Evolutionary conservation across 2,797 vertebrate genomes (phyloP).

Genomic region (Lophotriccus pileatus): DNA sequence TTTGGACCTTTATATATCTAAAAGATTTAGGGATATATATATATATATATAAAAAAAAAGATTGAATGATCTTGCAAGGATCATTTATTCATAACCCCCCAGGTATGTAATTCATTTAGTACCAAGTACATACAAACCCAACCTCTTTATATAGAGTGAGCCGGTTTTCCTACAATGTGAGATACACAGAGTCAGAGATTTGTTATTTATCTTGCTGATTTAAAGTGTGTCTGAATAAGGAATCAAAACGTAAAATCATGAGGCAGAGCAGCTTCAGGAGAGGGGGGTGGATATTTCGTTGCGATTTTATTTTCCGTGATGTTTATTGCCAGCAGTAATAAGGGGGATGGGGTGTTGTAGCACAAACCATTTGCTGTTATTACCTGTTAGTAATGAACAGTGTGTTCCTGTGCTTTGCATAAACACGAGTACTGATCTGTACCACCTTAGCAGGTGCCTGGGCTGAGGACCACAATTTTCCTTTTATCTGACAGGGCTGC

Average conservation of each 20-base stretch:
- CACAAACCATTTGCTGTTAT: not conserved
- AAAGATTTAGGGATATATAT: constrained; percentile 35
- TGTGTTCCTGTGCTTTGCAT: not conserved
- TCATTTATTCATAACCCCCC: constrained; percentile 46
- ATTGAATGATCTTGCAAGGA: constrained; percentile 9
- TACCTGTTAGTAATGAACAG: not conserved
- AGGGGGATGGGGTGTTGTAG: not conserved
- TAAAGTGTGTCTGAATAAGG: not conserved
- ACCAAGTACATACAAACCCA: not conserved
- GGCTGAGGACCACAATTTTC: not conserved
- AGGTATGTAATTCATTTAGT: constrained; percentile 37
- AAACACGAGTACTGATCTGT: not conserved
- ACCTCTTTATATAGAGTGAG: not conserved
- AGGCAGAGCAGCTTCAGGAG: not conserved
- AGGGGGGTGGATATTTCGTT: not conserved
- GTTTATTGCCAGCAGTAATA: not conserved
- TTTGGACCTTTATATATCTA: constrained; percentile 10
- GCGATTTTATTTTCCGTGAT: not conserved
- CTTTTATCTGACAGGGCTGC: not conserved
- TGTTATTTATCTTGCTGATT: constrained; percentile 12
- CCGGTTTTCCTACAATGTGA: not conserved
- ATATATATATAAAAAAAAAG: not conserved
- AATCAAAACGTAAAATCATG: not conserved
- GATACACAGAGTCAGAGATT: not conserved
- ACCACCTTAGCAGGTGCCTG: rapidly evolving